A percentile compares a stretch with the other conserved stretches of the same genome.
Evolutionary conservation across 1,140 invertebrate species (phyloP).

Genomic region (Drosophila ercepeae): DNA sequence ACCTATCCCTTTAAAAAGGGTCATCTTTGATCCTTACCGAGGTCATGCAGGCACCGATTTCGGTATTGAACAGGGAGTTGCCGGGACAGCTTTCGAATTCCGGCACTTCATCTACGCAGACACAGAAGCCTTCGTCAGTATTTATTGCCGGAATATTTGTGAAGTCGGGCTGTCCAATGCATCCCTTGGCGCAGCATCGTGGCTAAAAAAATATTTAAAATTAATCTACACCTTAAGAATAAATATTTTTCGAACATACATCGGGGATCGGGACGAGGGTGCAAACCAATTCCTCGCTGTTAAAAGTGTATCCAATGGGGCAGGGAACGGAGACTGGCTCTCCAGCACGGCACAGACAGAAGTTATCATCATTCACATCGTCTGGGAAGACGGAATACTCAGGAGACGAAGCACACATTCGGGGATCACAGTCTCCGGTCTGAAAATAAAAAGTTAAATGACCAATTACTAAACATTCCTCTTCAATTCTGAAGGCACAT

Average conservation of each 20-base stretch:
- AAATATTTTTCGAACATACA: constrained; percentile 16
- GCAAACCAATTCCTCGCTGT: neutral
- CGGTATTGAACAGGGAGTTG: constrained; percentile 5
- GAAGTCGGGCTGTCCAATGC: constrained; percentile 35
- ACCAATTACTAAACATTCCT: too few relatives aligned
- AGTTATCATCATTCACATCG: constrained; percentile 44
- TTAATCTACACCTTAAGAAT: too few relatives aligned
- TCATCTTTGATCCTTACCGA: neutral
- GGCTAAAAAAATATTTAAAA: constrained; percentile 31
- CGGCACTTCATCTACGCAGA: constrained; percentile 46
- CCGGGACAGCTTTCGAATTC: constrained; percentile 4
- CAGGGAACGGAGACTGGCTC: constrained; percentile 49
- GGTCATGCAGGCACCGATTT: neutral
- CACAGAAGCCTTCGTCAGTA: constrained; percentile 50
- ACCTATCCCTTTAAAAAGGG: neutral
- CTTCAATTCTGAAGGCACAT: constrained; percentile 1
- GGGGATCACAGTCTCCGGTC: constrained; percentile 62
- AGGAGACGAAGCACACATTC: constrained; percentile 2
- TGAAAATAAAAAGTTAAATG: neutral
- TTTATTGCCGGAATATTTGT: constrained; percentile 34
- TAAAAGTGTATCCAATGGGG: constrained; percentile 58
- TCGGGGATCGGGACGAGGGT: constrained; percentile 29
- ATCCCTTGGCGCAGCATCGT: constrained; percentile 44
- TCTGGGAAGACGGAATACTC: constrained; percentile 38
- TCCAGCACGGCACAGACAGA: constrained; percentile 59